Evolutionary conservation across 1,140 invertebrate species (phyloP).

Genomic region (Drosophila hydei): DNA sequence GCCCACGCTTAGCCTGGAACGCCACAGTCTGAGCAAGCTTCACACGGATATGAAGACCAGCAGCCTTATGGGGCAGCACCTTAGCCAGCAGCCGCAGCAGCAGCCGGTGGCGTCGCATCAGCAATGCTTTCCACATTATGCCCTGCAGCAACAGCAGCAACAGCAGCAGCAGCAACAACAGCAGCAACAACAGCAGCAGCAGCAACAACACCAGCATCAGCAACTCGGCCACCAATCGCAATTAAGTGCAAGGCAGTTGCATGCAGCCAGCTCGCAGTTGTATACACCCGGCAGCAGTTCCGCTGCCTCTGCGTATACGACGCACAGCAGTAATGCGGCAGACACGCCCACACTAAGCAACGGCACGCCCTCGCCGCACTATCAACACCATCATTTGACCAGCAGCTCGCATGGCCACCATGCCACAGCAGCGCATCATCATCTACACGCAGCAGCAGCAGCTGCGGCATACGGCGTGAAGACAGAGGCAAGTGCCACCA

Average conservation of each 20-base stretch:
- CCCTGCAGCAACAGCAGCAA: constrained; percentile 37
- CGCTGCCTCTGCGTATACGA: constrained; percentile 65
- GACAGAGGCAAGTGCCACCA: constrained; percentile 76
- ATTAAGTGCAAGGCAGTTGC: constrained; percentile 56
- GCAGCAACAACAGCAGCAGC: constrained; percentile 29
- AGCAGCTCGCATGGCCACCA: constrained; percentile 63
- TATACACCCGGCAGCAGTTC: constrained; percentile 66
- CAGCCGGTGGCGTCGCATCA: constrained; percentile 56
- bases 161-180: constrained; percentile 34
- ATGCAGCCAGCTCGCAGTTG: constrained; percentile 51
- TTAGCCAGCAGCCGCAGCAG: constrained; percentile 81
- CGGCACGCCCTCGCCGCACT: constrained; percentile 78
- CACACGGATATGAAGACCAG: constrained; percentile 68
- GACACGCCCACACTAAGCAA: constrained; percentile 69
- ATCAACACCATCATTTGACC: constrained; percentile 75
- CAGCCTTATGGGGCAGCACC: constrained; percentile 60
- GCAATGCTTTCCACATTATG: constrained; percentile 58
- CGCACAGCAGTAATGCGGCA: constrained; percentile 56
- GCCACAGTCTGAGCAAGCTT: constrained; percentile 69
- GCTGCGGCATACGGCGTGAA: constrained; percentile 76
- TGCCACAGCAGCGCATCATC: constrained; percentile 79
- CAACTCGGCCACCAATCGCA: constrained; percentile 59
- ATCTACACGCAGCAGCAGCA: constrained; percentile 63
- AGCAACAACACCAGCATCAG: constrained; percentile 16
- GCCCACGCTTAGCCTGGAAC: constrained; percentile 73